Evolutionary conservation across 2,888 invertebrate genomes (phyloP).

Genomic region (Pristionchus maxplancki): DNA sequence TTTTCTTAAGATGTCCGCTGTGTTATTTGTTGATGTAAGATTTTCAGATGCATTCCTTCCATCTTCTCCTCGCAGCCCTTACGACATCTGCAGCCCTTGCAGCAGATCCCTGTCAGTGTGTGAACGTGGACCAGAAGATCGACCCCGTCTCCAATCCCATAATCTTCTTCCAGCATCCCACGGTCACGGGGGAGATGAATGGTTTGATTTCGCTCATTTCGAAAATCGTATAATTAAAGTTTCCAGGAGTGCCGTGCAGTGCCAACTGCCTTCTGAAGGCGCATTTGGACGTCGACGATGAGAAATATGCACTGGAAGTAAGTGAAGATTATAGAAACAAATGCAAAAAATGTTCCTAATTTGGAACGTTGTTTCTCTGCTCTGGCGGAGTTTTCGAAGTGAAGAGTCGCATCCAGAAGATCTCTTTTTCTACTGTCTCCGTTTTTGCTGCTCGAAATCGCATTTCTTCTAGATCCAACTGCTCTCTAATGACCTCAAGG

Average conservation of each 20-base stretch:
- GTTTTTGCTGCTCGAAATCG: neutral
- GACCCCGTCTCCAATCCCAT: slow-evolving; percentile 15
- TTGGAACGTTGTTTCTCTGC: no score
- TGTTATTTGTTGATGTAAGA: neutral
- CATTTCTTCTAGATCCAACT: neutral
- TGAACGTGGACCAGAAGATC: slow-evolving; percentile 15
- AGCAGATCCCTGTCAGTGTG: neutral
- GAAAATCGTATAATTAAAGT: no score
- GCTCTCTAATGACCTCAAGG: neutral
- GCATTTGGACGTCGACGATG: slow-evolving; percentile 12
- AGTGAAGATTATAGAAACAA: no score
- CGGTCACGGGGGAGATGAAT: neutral
- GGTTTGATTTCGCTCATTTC: no score
- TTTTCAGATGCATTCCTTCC: neutral
- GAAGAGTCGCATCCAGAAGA: no score
- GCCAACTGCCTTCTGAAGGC: neutral
- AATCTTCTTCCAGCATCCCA: slow-evolving; percentile 29
- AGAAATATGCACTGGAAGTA: neutral
- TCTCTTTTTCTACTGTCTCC: no score
- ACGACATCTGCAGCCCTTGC: neutral
- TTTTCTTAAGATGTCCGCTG: neutral
- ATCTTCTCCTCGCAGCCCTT: neutral
- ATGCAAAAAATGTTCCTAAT: no score
- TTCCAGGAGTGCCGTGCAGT: slow-evolving; percentile 16
- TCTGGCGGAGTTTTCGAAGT: no score